Evolutionary conservation across 2,888 invertebrate genomes (phyloP).

Genomic region (Dermolepida albohirtum): DNA sequence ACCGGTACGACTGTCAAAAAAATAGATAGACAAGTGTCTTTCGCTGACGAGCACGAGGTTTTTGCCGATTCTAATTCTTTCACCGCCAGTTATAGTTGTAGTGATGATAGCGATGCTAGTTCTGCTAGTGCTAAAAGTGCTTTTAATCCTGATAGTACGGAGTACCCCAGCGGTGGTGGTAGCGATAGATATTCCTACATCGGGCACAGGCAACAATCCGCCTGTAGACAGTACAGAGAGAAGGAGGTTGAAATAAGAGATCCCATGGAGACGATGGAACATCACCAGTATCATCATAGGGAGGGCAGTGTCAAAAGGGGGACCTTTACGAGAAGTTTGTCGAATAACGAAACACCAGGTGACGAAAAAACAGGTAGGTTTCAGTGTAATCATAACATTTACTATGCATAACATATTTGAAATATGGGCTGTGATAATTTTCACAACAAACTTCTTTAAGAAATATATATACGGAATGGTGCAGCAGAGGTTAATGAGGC

Average conservation of each 20-base stretch:
- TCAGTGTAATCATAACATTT: no score
- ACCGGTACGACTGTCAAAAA: slow-evolving; percentile 22
- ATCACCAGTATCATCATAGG: slow-evolving; percentile 65
- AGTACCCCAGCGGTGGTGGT: slow-evolving; percentile 48
- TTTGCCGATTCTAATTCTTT: slow-evolving; percentile 25
- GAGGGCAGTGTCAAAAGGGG: slow-evolving; percentile 71
- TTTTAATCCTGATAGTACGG: slow-evolving; percentile 44
- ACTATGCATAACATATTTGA: no score
- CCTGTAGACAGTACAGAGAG: slow-evolving; percentile 31
- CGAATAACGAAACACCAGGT: slow-evolving; percentile 83
- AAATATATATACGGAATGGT: no score
- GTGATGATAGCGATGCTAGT: slow-evolving; percentile 41
- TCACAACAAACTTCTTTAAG: no score
- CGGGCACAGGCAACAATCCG: slow-evolving; percentile 20
- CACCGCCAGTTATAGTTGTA: slow-evolving; percentile 40
- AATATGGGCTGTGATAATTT: no score
- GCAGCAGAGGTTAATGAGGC: no score
- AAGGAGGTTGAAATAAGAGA: slow-evolving; percentile 42
- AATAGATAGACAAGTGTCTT: slow-evolving; percentile 28
- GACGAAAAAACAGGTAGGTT: slow-evolving; percentile 89
- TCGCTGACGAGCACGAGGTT: slow-evolving; percentile 19
- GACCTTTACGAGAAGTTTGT: slow-evolving; percentile 82
- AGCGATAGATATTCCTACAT: slow-evolving; percentile 57
- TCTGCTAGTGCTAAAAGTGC: slow-evolving; percentile 48
- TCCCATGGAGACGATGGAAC: slow-evolving; percentile 50